Conservation (phyloP, 2,113 vertebrate genomes). For the Indicator maculatus region DNA sequence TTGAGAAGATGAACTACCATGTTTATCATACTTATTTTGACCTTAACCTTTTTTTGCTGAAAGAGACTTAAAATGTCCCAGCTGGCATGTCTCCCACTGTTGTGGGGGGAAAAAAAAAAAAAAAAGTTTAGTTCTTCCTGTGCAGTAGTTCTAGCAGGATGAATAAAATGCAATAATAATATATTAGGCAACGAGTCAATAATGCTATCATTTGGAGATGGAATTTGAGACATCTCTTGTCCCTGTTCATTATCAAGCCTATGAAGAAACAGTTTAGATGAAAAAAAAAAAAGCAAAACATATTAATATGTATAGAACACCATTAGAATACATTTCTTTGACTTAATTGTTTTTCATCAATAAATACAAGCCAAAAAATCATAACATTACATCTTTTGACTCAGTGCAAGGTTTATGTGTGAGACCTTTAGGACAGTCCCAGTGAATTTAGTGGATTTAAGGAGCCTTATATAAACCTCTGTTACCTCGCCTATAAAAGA, state of each 20-base stretch:
- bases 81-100: conserved; percentile 68
- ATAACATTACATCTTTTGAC: background rate
- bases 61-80: conserved; percentile 83
- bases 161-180: background rate
- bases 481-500: background rate
- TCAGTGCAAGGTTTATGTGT: background rate
- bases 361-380: background rate
- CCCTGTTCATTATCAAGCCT: background rate
- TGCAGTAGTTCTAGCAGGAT: background rate
- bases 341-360: background rate
- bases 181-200: background rate
- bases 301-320: background rate
- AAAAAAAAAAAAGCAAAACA: background rate
- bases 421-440: background rate
- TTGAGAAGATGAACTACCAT: conserved; percentile 79
- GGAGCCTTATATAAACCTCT: background rate
- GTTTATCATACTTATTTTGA: conserved; percentile 83
- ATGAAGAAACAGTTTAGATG: background rate
- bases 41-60: conserved; percentile 82
- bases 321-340: background rate
- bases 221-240: background rate
- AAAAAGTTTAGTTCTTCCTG: conserved; percentile 55
- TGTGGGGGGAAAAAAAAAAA: background rate
- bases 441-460: background rate
- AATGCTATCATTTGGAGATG: background rate